Evolutionary conservation across 2,888 invertebrate species (phyloP).

Genomic region (Strigamia transsilvanica): DNA sequence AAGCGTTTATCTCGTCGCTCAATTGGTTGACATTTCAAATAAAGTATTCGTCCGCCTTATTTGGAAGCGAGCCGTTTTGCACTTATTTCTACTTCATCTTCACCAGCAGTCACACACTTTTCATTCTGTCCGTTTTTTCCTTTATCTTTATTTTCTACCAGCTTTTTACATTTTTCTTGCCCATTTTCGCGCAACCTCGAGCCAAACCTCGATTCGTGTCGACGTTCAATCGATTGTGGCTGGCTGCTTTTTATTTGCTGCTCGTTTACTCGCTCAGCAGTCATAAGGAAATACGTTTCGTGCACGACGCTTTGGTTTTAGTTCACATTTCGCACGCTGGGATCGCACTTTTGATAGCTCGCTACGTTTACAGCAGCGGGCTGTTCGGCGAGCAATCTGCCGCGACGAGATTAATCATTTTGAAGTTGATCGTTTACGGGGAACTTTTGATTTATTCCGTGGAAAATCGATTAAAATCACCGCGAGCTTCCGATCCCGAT

Average conservation of each 20-base stretch:
- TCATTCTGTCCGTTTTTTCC: not conserved
- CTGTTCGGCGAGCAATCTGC: not conserved
- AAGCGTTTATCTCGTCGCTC: not conserved
- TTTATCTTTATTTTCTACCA: not conserved
- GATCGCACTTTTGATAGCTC: constrained; percentile 40
- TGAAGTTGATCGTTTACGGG: constrained; percentile 54
- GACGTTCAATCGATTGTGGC: constrained; percentile 35
- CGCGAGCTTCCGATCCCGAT: constrained; percentile 33
- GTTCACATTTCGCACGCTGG: constrained; percentile 41
- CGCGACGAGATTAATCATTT: not conserved
- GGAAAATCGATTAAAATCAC: constrained; percentile 50
- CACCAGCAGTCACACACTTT: not conserved
- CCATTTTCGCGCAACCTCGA: not conserved
- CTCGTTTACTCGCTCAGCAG: constrained; percentile 34
- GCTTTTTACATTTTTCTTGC: not conserved
- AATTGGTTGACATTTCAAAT: constrained; percentile 44
- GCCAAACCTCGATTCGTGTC: not conserved
- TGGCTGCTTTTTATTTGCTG: constrained; percentile 14
- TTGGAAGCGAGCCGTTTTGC: constrained; percentile 15
- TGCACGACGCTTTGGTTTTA: constrained; percentile 53
- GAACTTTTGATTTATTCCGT: constrained; percentile 54
- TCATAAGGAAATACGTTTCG: constrained; percentile 51
- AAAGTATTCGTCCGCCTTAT: not conserved
- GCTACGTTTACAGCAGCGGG: constrained; percentile 42
- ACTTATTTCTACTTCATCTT: not conserved